A percentile compares a stretch with the other conserved stretches of the same genome.
Evolutionary conservation across 2,113 vertebrate genomes (phyloP).

Genomic region (Lipotes vexillifer): DNA sequence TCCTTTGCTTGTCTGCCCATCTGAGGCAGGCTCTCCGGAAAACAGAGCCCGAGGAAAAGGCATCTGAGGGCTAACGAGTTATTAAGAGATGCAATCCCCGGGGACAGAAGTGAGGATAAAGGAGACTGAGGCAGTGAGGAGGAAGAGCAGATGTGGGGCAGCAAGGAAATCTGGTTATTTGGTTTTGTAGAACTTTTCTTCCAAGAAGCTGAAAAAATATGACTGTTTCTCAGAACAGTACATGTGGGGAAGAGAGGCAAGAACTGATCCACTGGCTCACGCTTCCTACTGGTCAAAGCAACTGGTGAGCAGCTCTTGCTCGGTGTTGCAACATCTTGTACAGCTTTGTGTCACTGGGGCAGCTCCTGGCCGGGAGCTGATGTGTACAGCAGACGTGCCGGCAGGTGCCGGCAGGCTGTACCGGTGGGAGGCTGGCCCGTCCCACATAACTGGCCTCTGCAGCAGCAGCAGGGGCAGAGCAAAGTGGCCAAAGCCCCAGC

Average conservation of each 20-base stretch:
- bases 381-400: rapidly evolving
- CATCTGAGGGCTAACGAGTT: not conserved
- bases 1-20: not conserved
- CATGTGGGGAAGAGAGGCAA: not conserved
- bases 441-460: not conserved
- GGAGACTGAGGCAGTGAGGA: too few species aligned
- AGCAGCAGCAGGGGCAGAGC: not conserved
- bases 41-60: not conserved
- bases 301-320: not conserved
- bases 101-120: not conserved
- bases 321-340: not conserved
- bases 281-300: not conserved
- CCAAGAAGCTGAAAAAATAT: not conserved
- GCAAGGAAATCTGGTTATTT: not conserved
- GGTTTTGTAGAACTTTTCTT: not conserved
- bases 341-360: too few species aligned
- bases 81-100: not conserved
- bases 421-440: not conserved
- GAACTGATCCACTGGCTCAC: not conserved
- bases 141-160: not conserved
- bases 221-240: not conserved
- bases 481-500: not conserved
- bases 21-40: not conserved
- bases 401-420: not conserved
- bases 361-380: rapidly evolving